Base-by-base conservation (phyloP, 2,113 vertebrate genomes). In the Ammodytes dubius region DNA sequence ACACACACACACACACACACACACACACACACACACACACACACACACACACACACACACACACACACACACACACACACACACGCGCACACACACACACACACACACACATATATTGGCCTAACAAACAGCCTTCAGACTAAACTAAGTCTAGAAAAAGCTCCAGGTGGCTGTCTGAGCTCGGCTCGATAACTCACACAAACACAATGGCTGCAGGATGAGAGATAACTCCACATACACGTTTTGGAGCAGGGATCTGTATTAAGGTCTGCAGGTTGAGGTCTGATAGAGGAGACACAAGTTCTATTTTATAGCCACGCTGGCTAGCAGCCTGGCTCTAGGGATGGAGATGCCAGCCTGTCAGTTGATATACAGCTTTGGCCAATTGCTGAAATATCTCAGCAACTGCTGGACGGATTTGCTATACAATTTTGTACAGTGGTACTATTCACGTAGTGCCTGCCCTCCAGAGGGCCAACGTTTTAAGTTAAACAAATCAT, bases 181-280 rank as follows among this genome's bases (percentile, higher is more conserved):
- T 59, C 6, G 3, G 45, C 45, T 70, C 4, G 10, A 73, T 71
- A 75, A 61, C 79, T 81, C 69, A 61, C 67, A 77, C 15, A 56
- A 50, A 63, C 15, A 61, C 68, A 71, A 60, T 39, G 67, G 82
- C 45, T 53, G 13, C 47, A 14, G 57, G 74, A 57, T 43, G 27
- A 72, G 13, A 75, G 66, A 73, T 81, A 78, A 74, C 52, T 53
- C 43, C 17, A 39, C 76, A 73, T 73, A 75, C 58, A 40, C 39
- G 27, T 72, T 49, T 40, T 17, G 6, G 46, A 82, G 57, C 60
- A 47, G 6, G 67, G 42, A 37, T 9, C 27, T 3, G 13, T 58
- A 46, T 56, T 70, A 4, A 6, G 27, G n/a, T 80, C 15, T 64
- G 39, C 56, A 27, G 50, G 49, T 79, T 79, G 70, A 13, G 7